phyloP scores from a whole-genome alignment of 2,113 vertebrate genomes.

The Pterocles burchelli region DNA sequence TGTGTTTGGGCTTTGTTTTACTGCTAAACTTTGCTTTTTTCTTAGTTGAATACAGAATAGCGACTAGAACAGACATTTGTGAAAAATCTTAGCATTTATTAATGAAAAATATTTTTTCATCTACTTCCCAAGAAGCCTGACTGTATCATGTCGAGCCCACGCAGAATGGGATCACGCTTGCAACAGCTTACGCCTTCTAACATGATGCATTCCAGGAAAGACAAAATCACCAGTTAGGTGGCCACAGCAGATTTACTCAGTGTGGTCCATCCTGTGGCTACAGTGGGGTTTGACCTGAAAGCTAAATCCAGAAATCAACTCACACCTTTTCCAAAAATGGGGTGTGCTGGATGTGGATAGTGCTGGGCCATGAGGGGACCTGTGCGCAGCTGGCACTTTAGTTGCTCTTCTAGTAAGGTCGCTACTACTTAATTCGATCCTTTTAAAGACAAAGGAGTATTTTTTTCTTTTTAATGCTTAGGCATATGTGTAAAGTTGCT shows the following conservation, averaged over 20 bases:
- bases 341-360: background rate
- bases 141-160: rapidly evolving
- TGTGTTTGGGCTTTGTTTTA: conserved; percentile 50
- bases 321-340: background rate
- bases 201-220: background rate
- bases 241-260: background rate
- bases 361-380: background rate
- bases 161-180: background rate
- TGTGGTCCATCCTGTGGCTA: background rate
- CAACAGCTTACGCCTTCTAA: background rate
- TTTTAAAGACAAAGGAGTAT: background rate
- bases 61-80: conserved; percentile 50
- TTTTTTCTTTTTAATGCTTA: background rate
- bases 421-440: background rate
- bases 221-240: background rate
- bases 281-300: background rate
- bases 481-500: background rate
- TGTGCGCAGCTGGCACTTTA: background rate
- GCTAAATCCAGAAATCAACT: background rate
- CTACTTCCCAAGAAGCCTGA: background rate
- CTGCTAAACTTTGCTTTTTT: conserved; percentile 62
- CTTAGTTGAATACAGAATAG: conserved; percentile 42
- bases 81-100: conserved; percentile 23
- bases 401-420: background rate
- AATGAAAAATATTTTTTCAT: background rate